Conservation (phyloP, 2,797 vertebrate genomes). For the Prunella strophiata region DNA sequence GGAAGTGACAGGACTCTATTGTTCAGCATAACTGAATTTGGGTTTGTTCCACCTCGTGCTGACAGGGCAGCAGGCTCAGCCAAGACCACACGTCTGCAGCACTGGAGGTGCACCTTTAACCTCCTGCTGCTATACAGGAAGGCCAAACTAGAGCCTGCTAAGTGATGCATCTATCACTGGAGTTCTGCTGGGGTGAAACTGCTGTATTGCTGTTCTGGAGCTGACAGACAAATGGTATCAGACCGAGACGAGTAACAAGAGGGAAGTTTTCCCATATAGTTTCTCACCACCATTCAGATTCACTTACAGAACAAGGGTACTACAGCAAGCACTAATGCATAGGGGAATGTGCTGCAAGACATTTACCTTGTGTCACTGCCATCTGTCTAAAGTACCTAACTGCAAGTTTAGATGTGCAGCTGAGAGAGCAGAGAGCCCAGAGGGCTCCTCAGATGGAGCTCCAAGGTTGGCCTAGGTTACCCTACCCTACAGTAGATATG, state of each 20-base stretch:
- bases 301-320: neutral
- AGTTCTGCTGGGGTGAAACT: neutral
- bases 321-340: neutral
- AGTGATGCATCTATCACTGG: neutral
- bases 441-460: neutral
- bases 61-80: constrained; percentile 5
- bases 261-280: neutral
- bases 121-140: neutral
- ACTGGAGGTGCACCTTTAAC: neutral
- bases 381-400: neutral
- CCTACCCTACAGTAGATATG: neutral
- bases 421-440: neutral
- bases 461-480: neutral
- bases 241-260: neutral
- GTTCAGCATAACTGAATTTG: constrained; percentile 36
- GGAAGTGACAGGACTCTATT: constrained; percentile 54
- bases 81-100: neutral
- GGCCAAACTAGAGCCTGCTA: neutral
- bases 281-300: neutral
- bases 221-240: neutral
- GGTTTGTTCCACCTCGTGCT: neutral
- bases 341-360: neutral
- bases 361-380: neutral
- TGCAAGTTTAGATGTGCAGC: neutral
- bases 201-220: neutral